phyloP scores from a whole-genome alignment of 2,888 invertebrate species.

The Drosophila putrida region DNA sequence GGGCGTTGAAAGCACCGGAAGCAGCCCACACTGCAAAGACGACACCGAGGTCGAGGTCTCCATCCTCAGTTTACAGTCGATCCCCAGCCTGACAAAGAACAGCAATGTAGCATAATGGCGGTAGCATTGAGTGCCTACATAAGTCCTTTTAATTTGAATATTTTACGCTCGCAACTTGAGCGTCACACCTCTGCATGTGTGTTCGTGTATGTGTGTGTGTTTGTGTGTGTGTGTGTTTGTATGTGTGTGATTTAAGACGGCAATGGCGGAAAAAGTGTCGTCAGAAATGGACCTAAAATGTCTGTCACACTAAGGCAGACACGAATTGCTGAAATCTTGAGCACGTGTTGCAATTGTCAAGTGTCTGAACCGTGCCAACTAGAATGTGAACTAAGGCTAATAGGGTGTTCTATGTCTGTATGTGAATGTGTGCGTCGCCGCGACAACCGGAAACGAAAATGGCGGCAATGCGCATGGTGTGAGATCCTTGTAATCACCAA shows the following conservation, averaged over 20 bases:
- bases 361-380: slow-evolving; percentile 40
- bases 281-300: slow-evolving; percentile 49
- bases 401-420: slow-evolving; percentile 11
- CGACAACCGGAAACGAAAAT: slow-evolving; percentile 67
- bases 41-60: slow-evolving; percentile 47
- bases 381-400: slow-evolving; percentile 25
- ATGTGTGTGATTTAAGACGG: slow-evolving; percentile 41
- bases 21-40: slow-evolving; percentile 43
- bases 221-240: neutral
- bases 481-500: slow-evolving; percentile 32
- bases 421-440: slow-evolving; percentile 1
- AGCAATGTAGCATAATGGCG: slow-evolving; percentile 77
- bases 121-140: slow-evolving; percentile 82
- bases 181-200: slow-evolving; percentile 13
- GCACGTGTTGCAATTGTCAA: slow-evolving; percentile 78
- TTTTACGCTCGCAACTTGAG: slow-evolving; percentile 69
- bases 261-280: slow-evolving; percentile 44
- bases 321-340: slow-evolving; percentile 42
- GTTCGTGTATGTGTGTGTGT: neutral
- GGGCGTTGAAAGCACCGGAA: slow-evolving; percentile 71
- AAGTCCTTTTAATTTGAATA: slow-evolving; percentile 83
- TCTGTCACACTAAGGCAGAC: slow-evolving; percentile 25
- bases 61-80: neutral
- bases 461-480: slow-evolving; percentile 44
- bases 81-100: slow-evolving; percentile 36